Percentiles rank a stretch among this genome's conserved stretches.
Conservation (phyloP, 2,888 invertebrate genomes). For the Xiphydria camelus region DNA sequence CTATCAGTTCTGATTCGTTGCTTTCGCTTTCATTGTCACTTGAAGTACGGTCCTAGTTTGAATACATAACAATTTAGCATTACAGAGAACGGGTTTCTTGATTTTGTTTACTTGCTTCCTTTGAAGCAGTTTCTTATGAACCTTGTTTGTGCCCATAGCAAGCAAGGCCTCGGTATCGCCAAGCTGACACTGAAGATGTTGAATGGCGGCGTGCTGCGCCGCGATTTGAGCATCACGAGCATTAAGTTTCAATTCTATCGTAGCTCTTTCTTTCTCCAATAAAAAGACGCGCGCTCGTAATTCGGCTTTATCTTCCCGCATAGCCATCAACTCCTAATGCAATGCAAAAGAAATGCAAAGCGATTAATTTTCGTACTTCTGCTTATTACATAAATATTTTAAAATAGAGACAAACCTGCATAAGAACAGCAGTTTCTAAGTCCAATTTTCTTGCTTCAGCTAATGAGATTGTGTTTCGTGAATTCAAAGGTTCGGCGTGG, state of each 20-base stretch:
- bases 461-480: constrained; percentile 54
- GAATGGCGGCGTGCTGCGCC: constrained; percentile 69
- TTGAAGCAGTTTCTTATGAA: constrained; percentile 25
- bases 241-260: constrained; percentile 65
- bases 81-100: constrained; percentile 3
- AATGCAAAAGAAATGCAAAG: background rate
- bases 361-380: background rate
- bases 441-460: constrained; percentile 73
- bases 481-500: constrained; percentile 57
- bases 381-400: background rate
- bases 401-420: constrained; percentile 66
- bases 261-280: constrained; percentile 68
- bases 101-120: background rate
- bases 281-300: constrained; percentile 68
- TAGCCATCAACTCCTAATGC: constrained; percentile 72
- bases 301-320: constrained; percentile 78
- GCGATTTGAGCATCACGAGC: constrained; percentile 68
- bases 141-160: constrained; percentile 59
- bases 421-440: constrained; percentile 84
- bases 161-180: constrained; percentile 65
- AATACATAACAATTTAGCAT: constrained; percentile 54
- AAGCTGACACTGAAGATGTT: constrained; percentile 71
- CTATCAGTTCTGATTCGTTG: constrained; percentile 67
- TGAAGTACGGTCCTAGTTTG: constrained; percentile 36
- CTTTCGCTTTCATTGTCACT: constrained; percentile 57